Conservation (phyloP, 2,888 invertebrate genomes). For the Hyppa rectilinea region DNA sequence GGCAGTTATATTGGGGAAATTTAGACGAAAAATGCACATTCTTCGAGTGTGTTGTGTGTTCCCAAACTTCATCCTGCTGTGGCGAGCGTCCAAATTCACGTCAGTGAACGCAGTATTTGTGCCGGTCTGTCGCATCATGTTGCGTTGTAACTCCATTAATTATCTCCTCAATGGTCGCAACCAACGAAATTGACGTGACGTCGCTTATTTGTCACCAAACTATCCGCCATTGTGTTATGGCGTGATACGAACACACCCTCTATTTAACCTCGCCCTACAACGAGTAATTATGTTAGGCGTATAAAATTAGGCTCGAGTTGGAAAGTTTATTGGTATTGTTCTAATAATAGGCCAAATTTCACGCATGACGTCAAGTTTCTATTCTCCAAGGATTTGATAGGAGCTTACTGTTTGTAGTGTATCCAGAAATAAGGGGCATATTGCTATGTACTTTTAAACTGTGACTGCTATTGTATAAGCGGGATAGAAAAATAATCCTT, state of each 20-base stretch:
- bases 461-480: neutral
- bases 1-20: neutral
- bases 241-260: constrained; percentile 62
- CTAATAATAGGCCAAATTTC: constrained; percentile 33
- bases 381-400: constrained; percentile 28
- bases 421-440: constrained; percentile 1
- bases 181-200: constrained; percentile 52
- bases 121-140: neutral
- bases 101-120: neutral
- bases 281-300: constrained; percentile 42
- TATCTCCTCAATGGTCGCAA: constrained; percentile 3
- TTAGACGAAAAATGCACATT: neutral
- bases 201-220: constrained; percentile 61
- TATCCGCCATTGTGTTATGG: constrained; percentile 55
- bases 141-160: constrained; percentile 36
- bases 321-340: constrained; percentile 50
- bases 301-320: constrained; percentile 33
- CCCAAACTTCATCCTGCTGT: neutral
- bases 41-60: neutral
- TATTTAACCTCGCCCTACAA: constrained; percentile 57
- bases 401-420: constrained; percentile 19
- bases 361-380: constrained; percentile 36
- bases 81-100: neutral
- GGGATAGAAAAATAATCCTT: constrained; percentile 21
- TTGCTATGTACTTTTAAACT: constrained; percentile 18